Evolutionary conservation across 2,888 invertebrate species (phyloP), one percentile per base, ranked within the genome.

Genomic region (Xestoiulus laeticollis): DNA sequence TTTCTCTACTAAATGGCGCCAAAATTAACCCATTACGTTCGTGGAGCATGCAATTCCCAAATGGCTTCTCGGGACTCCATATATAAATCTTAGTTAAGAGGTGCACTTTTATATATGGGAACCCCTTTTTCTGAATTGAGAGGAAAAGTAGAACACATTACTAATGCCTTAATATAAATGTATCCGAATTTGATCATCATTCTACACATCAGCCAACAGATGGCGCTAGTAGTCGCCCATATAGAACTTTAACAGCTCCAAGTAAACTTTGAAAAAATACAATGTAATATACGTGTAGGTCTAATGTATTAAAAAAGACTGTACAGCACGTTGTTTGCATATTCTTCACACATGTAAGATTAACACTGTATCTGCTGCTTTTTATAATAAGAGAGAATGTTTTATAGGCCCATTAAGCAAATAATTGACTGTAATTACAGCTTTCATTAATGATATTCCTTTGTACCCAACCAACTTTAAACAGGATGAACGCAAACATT

Each of bases 11-110:
- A n/a, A 59, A 59, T 59, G 59, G 59, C 59, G 59, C 59, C 59
- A 59, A 59, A 59, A 59, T 59, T 68, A 22, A 68, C 68, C 68
- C 68, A 68, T 68, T 68, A 68, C 68, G 68, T 68, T 68, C 68
- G 68, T 68, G n/a, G 68, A 22, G 26, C 68, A 68, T 68, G 68
- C 68, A 68, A 68, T 68, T 26, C 68, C 68, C 26, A 68, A 68
- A 68, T 68, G 68, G 68, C 68, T 26, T 68, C 68, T 22, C 12
- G 1, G 68, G 26, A 68, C 68, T 68, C 26, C 68, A 8, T n/a
- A 59, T 3, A 68, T 68, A 68, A 68, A 68, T 68, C 68, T 68
- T 26, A 26, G 5, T 68, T 68, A n/a, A 68, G 59, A 48, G 48
- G 16, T 48, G 16, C 48, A 48, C 14, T 48, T 10, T 16, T 38